Evolutionary conservation across 2,888 invertebrate species (phyloP).

Genomic region (Stenolophus ochropezus): DNA sequence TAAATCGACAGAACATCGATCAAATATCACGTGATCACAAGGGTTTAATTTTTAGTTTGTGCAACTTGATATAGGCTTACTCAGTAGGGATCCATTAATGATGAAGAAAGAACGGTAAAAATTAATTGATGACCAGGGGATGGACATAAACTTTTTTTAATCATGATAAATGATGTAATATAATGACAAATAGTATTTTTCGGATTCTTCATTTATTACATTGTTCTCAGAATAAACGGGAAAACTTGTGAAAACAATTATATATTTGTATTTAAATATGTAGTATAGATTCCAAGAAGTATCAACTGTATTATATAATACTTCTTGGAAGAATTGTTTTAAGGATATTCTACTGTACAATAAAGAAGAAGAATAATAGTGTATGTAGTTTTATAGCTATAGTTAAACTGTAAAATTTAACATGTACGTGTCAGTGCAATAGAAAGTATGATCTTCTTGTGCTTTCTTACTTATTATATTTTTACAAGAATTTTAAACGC

Average conservation of each 20-base stretch:
- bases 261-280: too few species aligned
- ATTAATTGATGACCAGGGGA: conserved; percentile 35
- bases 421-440: conserved; percentile 45
- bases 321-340: neutral
- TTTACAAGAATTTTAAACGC: conserved; percentile 36
- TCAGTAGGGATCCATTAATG: conserved; percentile 24
- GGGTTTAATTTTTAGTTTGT: conserved; percentile 6
- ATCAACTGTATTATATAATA: conserved; percentile 2
- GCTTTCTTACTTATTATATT: conserved; percentile 37
- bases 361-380: neutral
- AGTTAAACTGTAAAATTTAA: conserved; percentile 47
- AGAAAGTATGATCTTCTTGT: conserved; percentile 46
- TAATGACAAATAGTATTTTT: conserved; percentile 32
- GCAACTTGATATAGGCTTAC: conserved; percentile 33
- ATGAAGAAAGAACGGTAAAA: conserved; percentile 17
- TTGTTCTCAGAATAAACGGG: too few species aligned
- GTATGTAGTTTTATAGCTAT: conserved; percentile 25
- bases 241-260: too few species aligned
- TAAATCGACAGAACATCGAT: conserved; percentile 58
- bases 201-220: neutral
- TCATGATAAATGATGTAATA: conserved; percentile 34
- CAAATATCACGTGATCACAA: conserved; percentile 3
- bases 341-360: conserved; percentile 1
- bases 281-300: neutral
- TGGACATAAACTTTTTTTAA: neutral